Evolutionary conservation across 2,113 vertebrate genomes (phyloP), one percentile per base, ranked within the genome.

Genomic region (Toxotes jaculatrix): DNA sequence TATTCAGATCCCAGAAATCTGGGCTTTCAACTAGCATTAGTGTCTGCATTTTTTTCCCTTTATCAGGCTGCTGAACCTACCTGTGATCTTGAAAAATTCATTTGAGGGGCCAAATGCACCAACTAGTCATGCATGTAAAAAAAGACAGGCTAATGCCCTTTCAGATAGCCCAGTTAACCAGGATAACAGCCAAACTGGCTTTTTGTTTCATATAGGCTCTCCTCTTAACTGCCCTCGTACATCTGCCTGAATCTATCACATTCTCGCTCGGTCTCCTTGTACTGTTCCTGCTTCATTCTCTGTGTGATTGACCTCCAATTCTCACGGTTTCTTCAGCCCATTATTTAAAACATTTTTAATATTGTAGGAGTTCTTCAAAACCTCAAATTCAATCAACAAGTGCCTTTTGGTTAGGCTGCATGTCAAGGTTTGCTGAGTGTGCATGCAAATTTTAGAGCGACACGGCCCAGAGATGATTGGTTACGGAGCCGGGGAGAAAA

Each of bases 11-110:
- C 42, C 21, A 74, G 74, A 83, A 89, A 89, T 76, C 71, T 56
- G 60, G 45, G 38, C 74, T 90, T 91, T 89, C 84, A 77, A 59
- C 59, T 87, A 80, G 61, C 49, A 27, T 86, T 86, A 88, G 74
- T 40, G 77, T 89, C 82, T 85, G 70, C 42, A 63, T 71, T 76
- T 72, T 77, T 67, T 47, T 19, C 9, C 32, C 57, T 86, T 74
- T 42, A 85, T 82, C 10, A 66, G 66, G 42, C 51, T 65, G 17
- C 66, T 71, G 66, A 85, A 88, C 59, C 70, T 88, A 91, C 83
- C 91, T 90, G 82, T 64, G 72, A 84, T 83, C 40, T 68, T 90
- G 64, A 92, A 92, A 92, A 71, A 90, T 92, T 83, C 0, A 91
- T 86, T 7, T 1, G 3, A 36, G 32, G 5, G 16, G 43, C 64